A percentile compares a stretch with the other conserved stretches of the same genome.
phyloP scores from a whole-genome alignment of 2,113 vertebrate species.

The Gymnogyps californianus region DNA sequence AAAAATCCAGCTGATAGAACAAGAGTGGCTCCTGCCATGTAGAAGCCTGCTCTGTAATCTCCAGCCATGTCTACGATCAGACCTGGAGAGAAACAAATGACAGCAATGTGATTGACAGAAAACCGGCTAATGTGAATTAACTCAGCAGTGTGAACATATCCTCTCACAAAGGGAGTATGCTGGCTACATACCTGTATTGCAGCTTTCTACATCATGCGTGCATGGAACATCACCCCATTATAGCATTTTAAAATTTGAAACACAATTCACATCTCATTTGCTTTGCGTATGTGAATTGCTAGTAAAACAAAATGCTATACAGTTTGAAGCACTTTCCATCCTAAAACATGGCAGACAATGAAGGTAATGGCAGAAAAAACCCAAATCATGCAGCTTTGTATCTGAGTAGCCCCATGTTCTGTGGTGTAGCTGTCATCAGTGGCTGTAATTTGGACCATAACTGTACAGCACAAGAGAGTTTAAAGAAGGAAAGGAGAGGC shows the following conservation, averaged over 20 bases:
- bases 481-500: background rate
- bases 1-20: slow-evolving; percentile 36
- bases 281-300: background rate
- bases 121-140: background rate
- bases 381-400: background rate
- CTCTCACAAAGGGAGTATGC: background rate
- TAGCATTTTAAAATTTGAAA: background rate
- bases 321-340: background rate
- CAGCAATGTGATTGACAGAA: background rate
- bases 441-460: background rate
- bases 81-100: slow-evolving; percentile 27
- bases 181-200: background rate
- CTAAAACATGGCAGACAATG: background rate
- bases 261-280: background rate
- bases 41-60: slow-evolving; percentile 51
- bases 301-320: background rate
- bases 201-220: background rate
- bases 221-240: background rate
- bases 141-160: background rate
- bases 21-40: slow-evolving; percentile 49
- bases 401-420: background rate
- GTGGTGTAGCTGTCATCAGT: background rate
- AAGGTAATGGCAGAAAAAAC: background rate
- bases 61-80: slow-evolving; percentile 30
- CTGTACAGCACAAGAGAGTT: background rate